These are phyloP conservation scores for Portevinia maculata DNA, from an alignment of 2,888 invertebrate genomes.

Conservation along the genomic window DNA sequence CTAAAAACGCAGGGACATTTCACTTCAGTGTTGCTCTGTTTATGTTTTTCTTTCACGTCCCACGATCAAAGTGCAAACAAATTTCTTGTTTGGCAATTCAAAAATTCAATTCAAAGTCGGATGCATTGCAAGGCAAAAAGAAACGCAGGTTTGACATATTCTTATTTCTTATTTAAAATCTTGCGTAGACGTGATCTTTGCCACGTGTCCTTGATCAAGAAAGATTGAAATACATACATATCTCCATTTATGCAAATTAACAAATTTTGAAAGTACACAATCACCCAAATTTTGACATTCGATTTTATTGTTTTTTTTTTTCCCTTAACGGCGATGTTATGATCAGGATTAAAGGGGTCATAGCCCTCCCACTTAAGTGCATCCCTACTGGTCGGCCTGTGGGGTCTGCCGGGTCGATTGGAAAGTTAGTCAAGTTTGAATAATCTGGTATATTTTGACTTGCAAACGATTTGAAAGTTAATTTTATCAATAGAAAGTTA, in stretches of 20 bases:
- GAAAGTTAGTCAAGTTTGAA: no score
- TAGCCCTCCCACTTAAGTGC: no score
- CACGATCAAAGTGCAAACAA: constrained; percentile 18
- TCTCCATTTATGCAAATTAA: neutral
- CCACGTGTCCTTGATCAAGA: neutral
- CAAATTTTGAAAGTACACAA: no score
- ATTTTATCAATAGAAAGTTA: no score
- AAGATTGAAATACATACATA: neutral
- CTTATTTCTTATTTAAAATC: constrained; percentile 6
- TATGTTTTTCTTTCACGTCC: constrained; percentile 34
- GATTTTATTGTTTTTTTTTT: no score
- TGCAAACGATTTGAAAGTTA: no score
- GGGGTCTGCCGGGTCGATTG: no score
- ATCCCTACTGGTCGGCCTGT: no score
- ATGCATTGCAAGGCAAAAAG: neutral
- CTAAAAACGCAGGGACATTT: constrained; percentile 4
- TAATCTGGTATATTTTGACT: no score
- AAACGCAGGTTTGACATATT: neutral
- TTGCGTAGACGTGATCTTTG: neutral
- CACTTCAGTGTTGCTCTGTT: constrained; percentile 33
- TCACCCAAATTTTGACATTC: no score
- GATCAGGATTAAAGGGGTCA: no score
- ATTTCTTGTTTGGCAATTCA: neutral
- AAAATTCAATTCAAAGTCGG: neutral
- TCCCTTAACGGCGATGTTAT: no score